These are phyloP conservation scores for Chionomys nivalis DNA, from an alignment of 2,113 vertebrate species.

Conservation along the genomic window DNA sequence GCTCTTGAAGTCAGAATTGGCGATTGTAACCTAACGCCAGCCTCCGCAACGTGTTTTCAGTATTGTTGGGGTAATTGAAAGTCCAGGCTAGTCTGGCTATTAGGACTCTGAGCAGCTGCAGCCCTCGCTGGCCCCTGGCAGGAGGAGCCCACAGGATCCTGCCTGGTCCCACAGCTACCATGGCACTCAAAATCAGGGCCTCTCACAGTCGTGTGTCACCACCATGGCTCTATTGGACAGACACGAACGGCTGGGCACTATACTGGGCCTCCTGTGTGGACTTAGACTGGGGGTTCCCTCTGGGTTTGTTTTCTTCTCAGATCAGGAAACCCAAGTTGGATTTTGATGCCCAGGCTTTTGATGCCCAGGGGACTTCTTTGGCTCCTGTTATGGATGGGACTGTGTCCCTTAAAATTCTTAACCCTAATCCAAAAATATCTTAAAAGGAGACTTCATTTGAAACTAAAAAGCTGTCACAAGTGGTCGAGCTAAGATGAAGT, in stretches of 20 bases:
- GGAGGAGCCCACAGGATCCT: background rate
- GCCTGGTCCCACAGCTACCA: background rate
- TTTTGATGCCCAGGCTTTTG: accelerated
- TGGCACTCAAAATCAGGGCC: accelerated
- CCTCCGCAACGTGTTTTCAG: conserved; percentile 75
- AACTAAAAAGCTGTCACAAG: background rate
- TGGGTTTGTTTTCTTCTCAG: background rate
- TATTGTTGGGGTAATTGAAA: conserved; percentile 84
- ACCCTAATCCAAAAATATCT: background rate
- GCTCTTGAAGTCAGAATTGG: conserved; percentile 86
- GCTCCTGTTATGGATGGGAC: background rate
- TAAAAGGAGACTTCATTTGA: background rate
- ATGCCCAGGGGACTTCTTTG: accelerated
- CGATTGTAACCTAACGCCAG: conserved; percentile 83
- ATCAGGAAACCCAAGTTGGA: accelerated
- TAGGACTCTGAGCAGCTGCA: conserved; percentile 59
- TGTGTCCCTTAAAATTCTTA: accelerated
- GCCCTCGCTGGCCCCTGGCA: background rate
- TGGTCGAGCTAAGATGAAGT: background rate
- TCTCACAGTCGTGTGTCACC: accelerated
- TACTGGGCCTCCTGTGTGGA: accelerated
- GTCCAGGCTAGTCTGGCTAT: conserved; percentile 82
- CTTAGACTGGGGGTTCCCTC: background rate
- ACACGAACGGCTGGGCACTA: accelerated
- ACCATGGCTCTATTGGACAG: accelerated